A percentile compares a stretch with the other conserved stretches of the same genome.
Conservation (phyloP, 2,113 vertebrate genomes). For the Chrysemys picta region DNA sequence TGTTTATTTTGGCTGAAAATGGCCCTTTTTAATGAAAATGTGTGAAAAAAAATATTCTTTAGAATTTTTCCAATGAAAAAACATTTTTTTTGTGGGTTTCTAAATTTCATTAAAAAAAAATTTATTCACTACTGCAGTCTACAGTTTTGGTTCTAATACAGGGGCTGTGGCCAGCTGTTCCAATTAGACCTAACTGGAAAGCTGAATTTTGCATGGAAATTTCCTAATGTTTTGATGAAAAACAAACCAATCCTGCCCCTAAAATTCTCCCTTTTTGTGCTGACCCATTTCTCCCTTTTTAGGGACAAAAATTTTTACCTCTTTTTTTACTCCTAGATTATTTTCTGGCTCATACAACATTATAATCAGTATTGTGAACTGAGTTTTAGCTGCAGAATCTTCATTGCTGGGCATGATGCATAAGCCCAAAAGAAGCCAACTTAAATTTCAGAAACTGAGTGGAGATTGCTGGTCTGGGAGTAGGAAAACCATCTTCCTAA, state of each 20-base stretch:
- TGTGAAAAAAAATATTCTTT: background rate
- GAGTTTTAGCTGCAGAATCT: background rate
- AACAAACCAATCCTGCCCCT: too few relatives aligned
- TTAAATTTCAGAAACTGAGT: background rate
- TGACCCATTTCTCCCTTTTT: slow-evolving; percentile 5
- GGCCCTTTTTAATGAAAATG: background rate
- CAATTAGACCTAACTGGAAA: background rate
- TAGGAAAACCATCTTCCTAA: slow-evolving; percentile 1
- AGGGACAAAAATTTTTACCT: background rate
- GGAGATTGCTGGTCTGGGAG: background rate
- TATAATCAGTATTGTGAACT: background rate
- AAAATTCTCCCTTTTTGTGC: background rate
- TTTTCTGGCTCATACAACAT: background rate
- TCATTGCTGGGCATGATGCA: background rate
- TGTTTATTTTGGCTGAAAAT: background rate
- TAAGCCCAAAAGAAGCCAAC: background rate
- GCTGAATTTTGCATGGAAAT: background rate
- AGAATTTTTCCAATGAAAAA: background rate
- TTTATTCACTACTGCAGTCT: too few relatives aligned
- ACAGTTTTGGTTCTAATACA: background rate
- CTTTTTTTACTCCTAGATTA: background rate
- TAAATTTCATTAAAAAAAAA: too few relatives aligned
- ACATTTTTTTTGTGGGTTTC: background rate
- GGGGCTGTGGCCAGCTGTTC: too few relatives aligned
- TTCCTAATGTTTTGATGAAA: background rate